phyloP scores from a whole-genome alignment of 2,888 invertebrate species.

The Drosophila sordidapex region DNA sequence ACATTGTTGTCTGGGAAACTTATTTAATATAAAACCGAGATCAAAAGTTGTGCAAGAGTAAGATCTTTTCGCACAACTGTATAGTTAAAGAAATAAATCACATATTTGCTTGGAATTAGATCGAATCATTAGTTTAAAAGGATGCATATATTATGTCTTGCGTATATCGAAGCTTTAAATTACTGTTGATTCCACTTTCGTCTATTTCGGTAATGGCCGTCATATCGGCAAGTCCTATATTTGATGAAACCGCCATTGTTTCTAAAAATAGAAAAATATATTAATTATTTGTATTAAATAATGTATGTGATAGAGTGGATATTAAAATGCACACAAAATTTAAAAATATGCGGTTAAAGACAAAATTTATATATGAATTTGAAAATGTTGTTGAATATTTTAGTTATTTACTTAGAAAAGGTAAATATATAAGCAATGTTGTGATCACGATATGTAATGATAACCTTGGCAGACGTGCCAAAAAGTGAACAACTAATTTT shows the following conservation, averaged over 20 bases:
- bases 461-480: too few relatives aligned
- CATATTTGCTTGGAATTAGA: background rate
- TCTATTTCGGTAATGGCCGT: constrained; percentile 95
- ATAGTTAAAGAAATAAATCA: too few relatives aligned
- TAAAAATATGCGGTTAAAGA: background rate
- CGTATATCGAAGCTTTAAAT: constrained; percentile 92
- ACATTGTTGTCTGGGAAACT: background rate
- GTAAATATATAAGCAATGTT: too few relatives aligned
- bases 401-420: background rate
- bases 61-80: background rate
- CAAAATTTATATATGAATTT: background rate
- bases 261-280: constrained; percentile 62
- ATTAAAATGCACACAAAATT: background rate
- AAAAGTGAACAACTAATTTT: too few relatives aligned
- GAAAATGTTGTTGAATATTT: background rate
- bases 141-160: constrained; percentile 96
- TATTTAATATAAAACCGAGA: background rate
- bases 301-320: background rate
- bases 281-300: background rate
- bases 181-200: constrained; percentile 94
- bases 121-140: constrained; percentile 85
- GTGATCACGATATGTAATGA: too few relatives aligned
- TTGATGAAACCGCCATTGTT: constrained; percentile 79
- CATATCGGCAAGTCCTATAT: constrained; percentile 95
- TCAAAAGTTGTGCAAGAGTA: background rate